Evolutionary conservation across 2,888 invertebrate species (phyloP).

Genomic region (Protophormia terraenovae): DNA sequence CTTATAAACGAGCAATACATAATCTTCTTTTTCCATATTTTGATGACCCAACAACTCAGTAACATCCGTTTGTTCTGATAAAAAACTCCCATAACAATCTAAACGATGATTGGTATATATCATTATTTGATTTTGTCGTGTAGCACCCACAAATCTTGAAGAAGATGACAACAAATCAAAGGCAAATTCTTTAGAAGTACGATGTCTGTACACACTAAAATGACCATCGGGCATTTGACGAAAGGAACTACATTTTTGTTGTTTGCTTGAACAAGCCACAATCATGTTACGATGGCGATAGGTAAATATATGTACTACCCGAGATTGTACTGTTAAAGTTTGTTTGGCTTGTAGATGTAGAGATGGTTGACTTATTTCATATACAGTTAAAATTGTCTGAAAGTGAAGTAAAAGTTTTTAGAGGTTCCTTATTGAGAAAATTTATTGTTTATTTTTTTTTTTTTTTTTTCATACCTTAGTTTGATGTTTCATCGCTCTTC

Average conservation of each 20-base stretch:
- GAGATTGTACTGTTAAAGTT: conserved; percentile 73
- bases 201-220: conserved; percentile 74
- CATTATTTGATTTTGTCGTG: conserved; percentile 72
- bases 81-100: conserved; percentile 77
- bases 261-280: conserved; percentile 72
- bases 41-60: conserved; percentile 70
- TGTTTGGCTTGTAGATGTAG: conserved; percentile 72
- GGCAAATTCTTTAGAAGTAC: conserved; percentile 71
- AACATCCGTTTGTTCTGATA: conserved; percentile 69
- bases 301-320: conserved; percentile 70
- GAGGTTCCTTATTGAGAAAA: no score
- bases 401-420: neutral
- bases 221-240: conserved; percentile 74
- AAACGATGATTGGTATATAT: conserved; percentile 74
- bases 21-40: conserved; percentile 73
- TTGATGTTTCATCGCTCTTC: conserved; percentile 71
- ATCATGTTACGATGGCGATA: conserved; percentile 75
- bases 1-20: conserved; percentile 72
- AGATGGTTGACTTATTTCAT: conserved; percentile 70
- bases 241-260: conserved; percentile 72
- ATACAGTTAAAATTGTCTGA: conserved; percentile 74
- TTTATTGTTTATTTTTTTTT: neutral
- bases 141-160: conserved; percentile 73
- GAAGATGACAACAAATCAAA: conserved; percentile 73
- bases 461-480: conserved; percentile 70